Evolutionary conservation across 2,113 vertebrate species (phyloP), one percentile per base, ranked within the genome.

Genomic region (Gila orcuttii): DNA sequence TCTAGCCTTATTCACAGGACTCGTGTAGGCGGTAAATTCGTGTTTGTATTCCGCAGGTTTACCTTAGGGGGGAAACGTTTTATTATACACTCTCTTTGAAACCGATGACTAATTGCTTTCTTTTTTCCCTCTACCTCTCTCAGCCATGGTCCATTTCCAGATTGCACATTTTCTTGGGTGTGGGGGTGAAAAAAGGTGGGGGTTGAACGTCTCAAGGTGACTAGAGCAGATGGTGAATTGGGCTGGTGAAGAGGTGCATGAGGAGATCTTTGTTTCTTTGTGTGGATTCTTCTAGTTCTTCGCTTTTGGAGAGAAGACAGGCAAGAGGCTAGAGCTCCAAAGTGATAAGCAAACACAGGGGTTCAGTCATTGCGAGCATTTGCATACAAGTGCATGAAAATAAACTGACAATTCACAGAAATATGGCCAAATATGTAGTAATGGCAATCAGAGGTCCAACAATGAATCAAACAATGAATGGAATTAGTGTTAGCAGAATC

Each of bases 11-110:
- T 94, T 95, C 95, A 95, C 89, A 83, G 84, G 55, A 85, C 76
- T 52, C 85, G 91, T 79, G 94, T 96, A 89, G 94, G 94, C 90
- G 92, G 88, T 91, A 95, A 94, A 95, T 95, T 94, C 90, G 88
- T 94, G 93, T 95, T 95, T 94, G 94, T 91, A 93, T 94, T 95
- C 92, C 93, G 52, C 92, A 92, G 93, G 92, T 94, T 95, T 95
- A 96, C 94, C 95, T 95, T 90, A 91, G 93, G 82, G 93, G 92
- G 93, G 91, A 93, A 93, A 92, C 94, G 92, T 93, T 93, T 95
- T 93, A 95, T 96, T 94, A 93, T 93, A 92, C 64, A 88, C 90
- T 89, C 93, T 92, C 93, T 95, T 95, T 94, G 93, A 95, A 95
- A 94, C 92, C 88, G 85, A 94, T 94, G 93, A 95, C 93, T 94